Conservation (phyloP, 2,888 invertebrate genomes). For the Drosophila flavopinicola region DNA sequence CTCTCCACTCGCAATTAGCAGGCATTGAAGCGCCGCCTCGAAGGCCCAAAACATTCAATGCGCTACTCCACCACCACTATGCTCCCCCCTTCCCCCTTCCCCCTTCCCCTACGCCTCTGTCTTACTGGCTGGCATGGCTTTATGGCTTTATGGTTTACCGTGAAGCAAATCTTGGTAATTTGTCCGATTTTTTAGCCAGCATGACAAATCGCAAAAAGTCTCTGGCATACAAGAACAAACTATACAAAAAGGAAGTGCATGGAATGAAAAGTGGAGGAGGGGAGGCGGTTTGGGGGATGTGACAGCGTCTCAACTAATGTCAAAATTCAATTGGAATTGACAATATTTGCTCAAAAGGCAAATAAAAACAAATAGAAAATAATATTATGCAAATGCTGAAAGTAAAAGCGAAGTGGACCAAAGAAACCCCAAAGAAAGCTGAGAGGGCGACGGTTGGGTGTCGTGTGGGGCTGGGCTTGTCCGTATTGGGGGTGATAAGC, state of each 20-base stretch:
- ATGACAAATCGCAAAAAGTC: conserved; percentile 48
- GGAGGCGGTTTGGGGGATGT: neutral
- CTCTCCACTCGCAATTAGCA: conserved; percentile 41
- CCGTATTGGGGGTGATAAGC: conserved; percentile 31
- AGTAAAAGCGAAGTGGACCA: conserved; percentile 32
- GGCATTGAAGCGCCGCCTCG: conserved; percentile 15
- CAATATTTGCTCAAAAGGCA: conserved; percentile 53
- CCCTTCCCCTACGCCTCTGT: no score
- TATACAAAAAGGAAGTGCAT: conserved; percentile 4
- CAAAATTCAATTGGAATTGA: conserved; percentile 73
- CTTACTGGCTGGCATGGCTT: no score
- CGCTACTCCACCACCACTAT: neutral
- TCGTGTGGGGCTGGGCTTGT: neutral
- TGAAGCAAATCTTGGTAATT: conserved; percentile 63
- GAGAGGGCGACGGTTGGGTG: neutral
- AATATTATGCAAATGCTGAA: conserved; percentile 69
- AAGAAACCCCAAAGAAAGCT: neutral
- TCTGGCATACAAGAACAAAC: conserved; percentile 4
- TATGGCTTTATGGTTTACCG: no score
- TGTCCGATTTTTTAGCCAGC: conserved; percentile 51
- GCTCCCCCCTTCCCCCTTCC: neutral
- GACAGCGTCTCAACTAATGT: conserved; percentile 55
- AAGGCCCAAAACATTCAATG: conserved; percentile 7
- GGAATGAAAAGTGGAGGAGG: no score
- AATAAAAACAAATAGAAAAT: conserved; percentile 71